phyloP scores from a whole-genome alignment of 2,113 vertebrate species.

The Rafetus swinhoei region DNA sequence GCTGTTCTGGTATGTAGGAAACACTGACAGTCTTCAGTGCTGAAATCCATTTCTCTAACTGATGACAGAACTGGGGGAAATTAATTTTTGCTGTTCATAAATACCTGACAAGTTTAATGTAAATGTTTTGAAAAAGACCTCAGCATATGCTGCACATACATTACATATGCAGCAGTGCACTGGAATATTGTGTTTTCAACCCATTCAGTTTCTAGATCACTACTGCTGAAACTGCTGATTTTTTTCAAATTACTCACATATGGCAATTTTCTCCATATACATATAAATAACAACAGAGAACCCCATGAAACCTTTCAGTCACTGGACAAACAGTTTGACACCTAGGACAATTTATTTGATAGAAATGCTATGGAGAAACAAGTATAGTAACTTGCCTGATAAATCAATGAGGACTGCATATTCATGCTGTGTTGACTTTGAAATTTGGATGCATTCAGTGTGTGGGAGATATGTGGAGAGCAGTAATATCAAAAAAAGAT shows the following conservation, averaged over 20 bases:
- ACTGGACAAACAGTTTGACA: slow-evolving; percentile 60
- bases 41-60: slow-evolving; percentile 81
- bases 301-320: slow-evolving; percentile 67
- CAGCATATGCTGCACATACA: slow-evolving; percentile 80
- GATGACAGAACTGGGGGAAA: slow-evolving; percentile 83
- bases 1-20: slow-evolving; percentile 79
- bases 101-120: slow-evolving; percentile 86
- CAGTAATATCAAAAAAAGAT: not conserved
- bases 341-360: slow-evolving; percentile 60
- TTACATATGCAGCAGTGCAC: slow-evolving; percentile 77
- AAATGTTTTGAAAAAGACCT: slow-evolving; percentile 87
- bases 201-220: slow-evolving; percentile 71
- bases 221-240: slow-evolving; percentile 69
- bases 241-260: slow-evolving; percentile 74
- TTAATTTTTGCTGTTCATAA: slow-evolving; percentile 88
- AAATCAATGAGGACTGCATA: slow-evolving; percentile 29
- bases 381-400: not conserved
- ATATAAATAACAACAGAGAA: slow-evolving; percentile 73
- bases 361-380: slow-evolving; percentile 62
- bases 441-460: not conserved
- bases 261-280: slow-evolving; percentile 73
- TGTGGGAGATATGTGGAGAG: not conserved
- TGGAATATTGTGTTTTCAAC: slow-evolving; percentile 68
- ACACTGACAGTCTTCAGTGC: slow-evolving; percentile 80
- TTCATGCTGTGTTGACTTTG: not conserved